Evolutionary conservation across 2,797 vertebrate genomes (phyloP), one percentile per base, ranked within the genome.

Genomic region (Malurus leucopterus): DNA sequence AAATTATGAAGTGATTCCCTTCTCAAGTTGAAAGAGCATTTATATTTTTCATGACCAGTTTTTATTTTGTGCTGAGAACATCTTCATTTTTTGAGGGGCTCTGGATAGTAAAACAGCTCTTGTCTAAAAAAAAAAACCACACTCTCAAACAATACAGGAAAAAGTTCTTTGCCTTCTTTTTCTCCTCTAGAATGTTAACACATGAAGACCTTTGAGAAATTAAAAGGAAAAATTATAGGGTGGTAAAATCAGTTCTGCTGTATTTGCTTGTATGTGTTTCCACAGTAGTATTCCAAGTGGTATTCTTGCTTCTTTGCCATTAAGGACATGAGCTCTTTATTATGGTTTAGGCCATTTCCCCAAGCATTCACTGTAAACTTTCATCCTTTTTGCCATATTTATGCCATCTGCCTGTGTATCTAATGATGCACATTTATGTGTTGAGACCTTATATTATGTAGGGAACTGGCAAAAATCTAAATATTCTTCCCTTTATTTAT

Each of bases 1-100:
- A 82, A 95, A 94, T 91, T 90, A 94, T 81, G 59, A 94, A 95
- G 69, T 65, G 32, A 84, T 87, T 94, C 46, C 59, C 61, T 93
- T 74, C 58, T 80, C 7, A 81, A 90, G 62, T 74, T 24, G 24
- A 94, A 96, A 95, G 27, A 64, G 58, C 84, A 91, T 92, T 94
- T 93, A n/a, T 81, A 90, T 67, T 63, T 95, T 93, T 93, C 58
- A 87, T 58, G 13, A 92, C n/a, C 11, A 67, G 64, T 61, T 93
- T 90, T 92, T 87, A 57, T 47, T 79, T 61, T 79, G 44, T 41
- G 24, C 44, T 89, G 67, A 85, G 43, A 88, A 82, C 4, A 53
- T 89, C 59, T 89, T 74, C 57, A 40, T 41, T 69, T 85, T 91
- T 76, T 79, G 44, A 84, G 75, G 11, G 13, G 11, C 19, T 89